These are phyloP conservation scores for Sinocyclocheilus grahami DNA, from an alignment of 2,113 vertebrate species.

Conservation along the genomic window DNA sequence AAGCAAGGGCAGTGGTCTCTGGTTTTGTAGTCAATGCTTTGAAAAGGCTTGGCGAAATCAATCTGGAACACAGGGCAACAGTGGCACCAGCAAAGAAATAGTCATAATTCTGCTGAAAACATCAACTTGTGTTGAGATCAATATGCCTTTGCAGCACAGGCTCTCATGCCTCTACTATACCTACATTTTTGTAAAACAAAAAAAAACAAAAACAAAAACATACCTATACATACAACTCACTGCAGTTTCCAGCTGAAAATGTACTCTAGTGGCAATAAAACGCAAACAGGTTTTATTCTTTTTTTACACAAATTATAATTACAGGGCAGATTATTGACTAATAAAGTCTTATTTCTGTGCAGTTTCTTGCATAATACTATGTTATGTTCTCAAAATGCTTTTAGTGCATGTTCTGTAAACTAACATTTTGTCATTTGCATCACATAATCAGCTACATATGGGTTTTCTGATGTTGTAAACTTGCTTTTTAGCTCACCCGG, in stretches of 20 bases:
- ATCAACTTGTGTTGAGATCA: constrained; percentile 40
- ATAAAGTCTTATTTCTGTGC: neutral
- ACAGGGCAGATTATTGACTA: neutral
- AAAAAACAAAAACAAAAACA: neutral
- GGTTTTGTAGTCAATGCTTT: neutral
- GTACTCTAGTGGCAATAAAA: neutral
- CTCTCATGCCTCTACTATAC: neutral
- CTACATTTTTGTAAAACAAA: neutral
- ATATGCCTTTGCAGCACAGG: constrained; percentile 3
- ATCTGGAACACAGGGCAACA: neutral
- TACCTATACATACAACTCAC: neutral
- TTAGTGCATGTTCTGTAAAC: neutral
- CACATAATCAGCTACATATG: neutral
- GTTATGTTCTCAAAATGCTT: neutral
- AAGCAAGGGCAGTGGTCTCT: neutral
- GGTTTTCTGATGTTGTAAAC: neutral
- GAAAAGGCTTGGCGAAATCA: neutral
- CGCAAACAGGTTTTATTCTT: neutral
- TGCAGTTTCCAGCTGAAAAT: neutral
- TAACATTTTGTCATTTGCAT: neutral
- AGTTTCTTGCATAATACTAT: neutral
- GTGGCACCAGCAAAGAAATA: neutral
- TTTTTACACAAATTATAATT: neutral
- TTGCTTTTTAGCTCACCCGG: neutral
- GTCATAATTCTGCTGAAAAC: neutral